phyloP scores from a whole-genome alignment of 1,140 invertebrate genomes.

The Macrostomum lignano region DNA sequence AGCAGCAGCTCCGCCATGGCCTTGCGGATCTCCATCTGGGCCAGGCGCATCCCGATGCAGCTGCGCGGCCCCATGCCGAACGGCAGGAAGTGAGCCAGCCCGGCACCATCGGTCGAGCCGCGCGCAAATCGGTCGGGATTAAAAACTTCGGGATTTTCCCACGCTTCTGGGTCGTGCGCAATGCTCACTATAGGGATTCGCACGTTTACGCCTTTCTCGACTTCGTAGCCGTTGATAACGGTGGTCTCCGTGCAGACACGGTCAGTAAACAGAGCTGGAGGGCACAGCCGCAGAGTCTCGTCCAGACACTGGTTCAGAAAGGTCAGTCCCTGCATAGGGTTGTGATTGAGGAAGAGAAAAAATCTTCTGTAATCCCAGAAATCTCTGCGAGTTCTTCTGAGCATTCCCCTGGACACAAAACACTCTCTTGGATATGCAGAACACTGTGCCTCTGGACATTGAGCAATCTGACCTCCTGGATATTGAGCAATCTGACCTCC shows the following conservation, averaged over 20 bases:
- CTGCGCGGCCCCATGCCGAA: slow-evolving; percentile 11
- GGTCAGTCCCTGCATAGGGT: too few relatives aligned
- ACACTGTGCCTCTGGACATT: too few relatives aligned
- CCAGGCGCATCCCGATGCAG: slow-evolving; percentile 13
- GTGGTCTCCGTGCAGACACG: slow-evolving; percentile 10
- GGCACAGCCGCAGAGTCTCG: slow-evolving; percentile 1
- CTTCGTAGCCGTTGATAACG: slow-evolving; percentile 10
- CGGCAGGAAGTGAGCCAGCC: slow-evolving; percentile 8
- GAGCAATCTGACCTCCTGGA: too few relatives aligned
- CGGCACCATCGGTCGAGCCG: not conserved
- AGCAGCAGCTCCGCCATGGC: slow-evolving; percentile 10
- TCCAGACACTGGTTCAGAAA: too few relatives aligned
- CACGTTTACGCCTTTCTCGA: slow-evolving; percentile 15
- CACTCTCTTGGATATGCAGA: too few relatives aligned
- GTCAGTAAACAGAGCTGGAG: slow-evolving; percentile 6
- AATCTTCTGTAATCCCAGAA: too few relatives aligned
- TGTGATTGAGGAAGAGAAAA: too few relatives aligned
- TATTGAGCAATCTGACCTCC: too few relatives aligned
- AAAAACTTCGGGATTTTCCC: slow-evolving; percentile 26
- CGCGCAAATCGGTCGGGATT: slow-evolving; percentile 15
- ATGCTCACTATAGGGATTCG: slow-evolving; percentile 30
- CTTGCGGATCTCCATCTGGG: slow-evolving; percentile 13
- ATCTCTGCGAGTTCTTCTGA: too few relatives aligned
- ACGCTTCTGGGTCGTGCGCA: slow-evolving; percentile 27
- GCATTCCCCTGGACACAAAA: too few relatives aligned